phyloP scores from a whole-genome alignment of 2,888 invertebrate genomes.

The Yponomeuta plumbellus region DNA sequence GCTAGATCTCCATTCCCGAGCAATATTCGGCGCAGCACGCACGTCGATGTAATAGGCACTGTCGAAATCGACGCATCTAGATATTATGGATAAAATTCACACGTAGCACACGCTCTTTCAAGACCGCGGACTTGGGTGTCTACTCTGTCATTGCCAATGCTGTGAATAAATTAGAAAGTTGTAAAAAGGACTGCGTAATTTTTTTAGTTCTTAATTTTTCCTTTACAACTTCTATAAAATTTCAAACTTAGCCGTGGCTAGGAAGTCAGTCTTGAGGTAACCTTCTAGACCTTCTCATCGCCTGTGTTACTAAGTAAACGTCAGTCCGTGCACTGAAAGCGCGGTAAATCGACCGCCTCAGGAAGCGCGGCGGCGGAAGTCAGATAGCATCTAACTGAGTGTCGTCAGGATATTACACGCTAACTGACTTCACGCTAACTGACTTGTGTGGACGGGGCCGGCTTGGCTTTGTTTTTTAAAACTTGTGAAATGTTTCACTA shows the following conservation, averaged over 20 bases:
- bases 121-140: conserved; percentile 40
- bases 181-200: too few relatives aligned
- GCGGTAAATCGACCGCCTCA: not conserved
- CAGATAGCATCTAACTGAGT: conserved; percentile 3
- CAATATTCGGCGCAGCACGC: conserved; percentile 44
- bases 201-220: too few relatives aligned
- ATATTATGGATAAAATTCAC: conserved; percentile 72
- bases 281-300: too few relatives aligned
- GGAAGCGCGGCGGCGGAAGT: not conserved
- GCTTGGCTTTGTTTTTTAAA: not conserved
- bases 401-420: conserved; percentile 10
- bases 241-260: too few relatives aligned
- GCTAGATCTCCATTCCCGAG: conserved; percentile 51
- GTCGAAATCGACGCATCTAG: conserved; percentile 63
- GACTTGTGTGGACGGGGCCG: not conserved
- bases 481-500: not conserved
- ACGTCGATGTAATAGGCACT: conserved; percentile 52
- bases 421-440: conserved; percentile 2
- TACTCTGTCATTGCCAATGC: too few relatives aligned
- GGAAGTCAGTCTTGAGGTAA: too few relatives aligned
- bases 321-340: not conserved
- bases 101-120: conserved; percentile 74
- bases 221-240: too few relatives aligned
- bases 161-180: too few relatives aligned
- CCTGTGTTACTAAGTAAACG: too few relatives aligned